Evolutionary conservation across 35 echinoderm and acorn worm genomes (phyloP), one percentile per base, ranked within the genome.

Genomic region (Apostichopus californicus): DNA sequence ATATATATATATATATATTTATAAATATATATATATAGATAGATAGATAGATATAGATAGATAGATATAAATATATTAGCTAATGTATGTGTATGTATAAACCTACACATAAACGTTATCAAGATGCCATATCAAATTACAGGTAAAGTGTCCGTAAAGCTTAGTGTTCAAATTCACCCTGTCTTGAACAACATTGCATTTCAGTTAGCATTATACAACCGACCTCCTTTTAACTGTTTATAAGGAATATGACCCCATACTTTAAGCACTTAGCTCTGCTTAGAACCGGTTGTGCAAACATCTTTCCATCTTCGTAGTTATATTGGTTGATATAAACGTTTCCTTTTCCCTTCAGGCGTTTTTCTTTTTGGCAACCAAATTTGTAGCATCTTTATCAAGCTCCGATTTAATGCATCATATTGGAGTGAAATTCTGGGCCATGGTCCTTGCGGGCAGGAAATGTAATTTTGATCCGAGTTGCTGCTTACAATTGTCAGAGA

Each of bases 381-480:
- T 85, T 58, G 55, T 85, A 58, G 55, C 17, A 85, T 58, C 81
- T 15, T 22, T 85, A 59, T 85, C 57, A 59, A 59, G 81, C 81
- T 85, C 14, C 54, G 81, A 75, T 75, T 75, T 85, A 85, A 85
- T 58, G 54, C 81, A 85, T 85, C 55, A 85, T 85, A 85, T 85
- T 85, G 81, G 81, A 85, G 58, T 56, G 17, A n/a, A 85, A 85
- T 85, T 85, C 81, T 85, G 81, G 81, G 81, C 81, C 81, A 85
- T 58, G 23, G 20, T 59, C 81, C 81, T 85, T 85, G 25, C 81
- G 81, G 81, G 81, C 57, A 75, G n/a, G 71, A 75, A 75, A 18
- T 7, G 71, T 75, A 75, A 75, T 75, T 75, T 75, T 75, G 71
- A 75, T 75, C 71, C 71, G 18, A 68, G 11, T 68, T 68, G 64